Conservation (phyloP, 2,888 invertebrate species). For the Brachyptera risi region DNA sequence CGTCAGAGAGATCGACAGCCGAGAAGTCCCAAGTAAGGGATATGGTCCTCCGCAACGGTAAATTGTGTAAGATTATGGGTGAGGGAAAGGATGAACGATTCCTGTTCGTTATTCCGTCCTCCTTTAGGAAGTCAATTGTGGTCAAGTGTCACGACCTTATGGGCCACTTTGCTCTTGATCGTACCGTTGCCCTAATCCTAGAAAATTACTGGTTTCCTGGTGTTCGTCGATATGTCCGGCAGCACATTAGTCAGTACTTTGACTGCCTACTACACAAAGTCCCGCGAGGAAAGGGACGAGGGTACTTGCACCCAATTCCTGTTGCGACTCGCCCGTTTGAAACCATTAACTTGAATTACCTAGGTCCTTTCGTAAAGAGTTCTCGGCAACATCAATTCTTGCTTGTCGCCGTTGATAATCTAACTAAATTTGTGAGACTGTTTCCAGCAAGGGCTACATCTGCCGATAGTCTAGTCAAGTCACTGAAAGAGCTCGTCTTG, state of each 20-base stretch:
- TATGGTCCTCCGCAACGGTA: not conserved
- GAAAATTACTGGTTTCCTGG: not conserved
- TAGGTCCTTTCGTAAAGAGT: not conserved
- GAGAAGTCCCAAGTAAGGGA: not conserved
- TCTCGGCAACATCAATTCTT: not conserved
- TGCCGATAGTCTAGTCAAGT: not conserved
- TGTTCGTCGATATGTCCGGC: not conserved
- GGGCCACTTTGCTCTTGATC: not conserved
- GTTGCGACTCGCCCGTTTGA: not conserved
- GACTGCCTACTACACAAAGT: not conserved
- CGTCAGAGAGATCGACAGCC: not conserved
- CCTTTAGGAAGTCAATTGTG: not conserved
- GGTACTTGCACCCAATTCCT: not conserved
- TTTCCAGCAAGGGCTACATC: not conserved
- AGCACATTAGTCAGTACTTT: not conserved
- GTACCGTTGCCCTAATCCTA: not conserved
- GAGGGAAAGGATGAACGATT: not conserved
- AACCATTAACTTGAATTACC: not conserved
- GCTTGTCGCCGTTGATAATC: not conserved
- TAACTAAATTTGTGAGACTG: not conserved
- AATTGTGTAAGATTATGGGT: not conserved
- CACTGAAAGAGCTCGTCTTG: not conserved
- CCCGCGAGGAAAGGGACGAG: not conserved
- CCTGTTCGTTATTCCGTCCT: not conserved
- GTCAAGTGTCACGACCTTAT: no score